Evolutionary conservation across 2,888 invertebrate genomes (phyloP).

Genomic region (Mythimna albipuncta): DNA sequence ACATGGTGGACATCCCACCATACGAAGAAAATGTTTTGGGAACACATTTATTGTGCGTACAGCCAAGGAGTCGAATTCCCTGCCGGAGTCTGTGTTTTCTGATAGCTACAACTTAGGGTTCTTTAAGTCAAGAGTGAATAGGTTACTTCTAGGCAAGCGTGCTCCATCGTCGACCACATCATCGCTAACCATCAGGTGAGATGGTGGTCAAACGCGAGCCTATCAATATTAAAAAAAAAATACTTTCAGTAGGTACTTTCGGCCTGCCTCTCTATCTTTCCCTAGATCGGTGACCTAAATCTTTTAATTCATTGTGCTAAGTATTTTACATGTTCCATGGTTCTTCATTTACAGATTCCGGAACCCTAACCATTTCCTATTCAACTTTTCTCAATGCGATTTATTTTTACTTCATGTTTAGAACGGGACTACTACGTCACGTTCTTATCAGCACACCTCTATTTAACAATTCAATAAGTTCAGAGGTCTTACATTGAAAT

Average conservation of each 20-base stretch:
- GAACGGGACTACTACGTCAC: conserved; percentile 55
- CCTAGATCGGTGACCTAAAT: not conserved
- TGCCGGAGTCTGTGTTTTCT: too few relatives aligned
- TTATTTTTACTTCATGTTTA: conserved; percentile 36
- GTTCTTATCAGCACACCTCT: conserved; percentile 70
- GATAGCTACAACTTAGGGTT: too few relatives aligned
- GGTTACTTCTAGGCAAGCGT: too few relatives aligned
- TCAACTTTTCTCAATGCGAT: conserved; percentile 19
- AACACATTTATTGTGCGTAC: too few relatives aligned
- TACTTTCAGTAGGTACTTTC: not conserved
- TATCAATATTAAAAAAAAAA: too few relatives aligned
- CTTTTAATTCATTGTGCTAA: not conserved
- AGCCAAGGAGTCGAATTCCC: too few relatives aligned
- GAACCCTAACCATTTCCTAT: conserved; percentile 8
- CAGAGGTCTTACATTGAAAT: conserved; percentile 82
- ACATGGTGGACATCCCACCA: too few relatives aligned
- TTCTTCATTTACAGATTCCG: not conserved
- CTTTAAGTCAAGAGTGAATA: too few relatives aligned
- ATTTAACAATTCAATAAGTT: conserved; percentile 83
- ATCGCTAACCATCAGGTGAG: too few relatives aligned
- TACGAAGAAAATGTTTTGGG: too few relatives aligned
- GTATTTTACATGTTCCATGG: not conserved
- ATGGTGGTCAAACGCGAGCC: too few relatives aligned
- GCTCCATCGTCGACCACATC: too few relatives aligned
- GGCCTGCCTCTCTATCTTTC: not conserved